These are phyloP conservation scores for Rhingia campestris DNA, from an alignment of 2,888 invertebrate species.

Conservation along the genomic window DNA sequence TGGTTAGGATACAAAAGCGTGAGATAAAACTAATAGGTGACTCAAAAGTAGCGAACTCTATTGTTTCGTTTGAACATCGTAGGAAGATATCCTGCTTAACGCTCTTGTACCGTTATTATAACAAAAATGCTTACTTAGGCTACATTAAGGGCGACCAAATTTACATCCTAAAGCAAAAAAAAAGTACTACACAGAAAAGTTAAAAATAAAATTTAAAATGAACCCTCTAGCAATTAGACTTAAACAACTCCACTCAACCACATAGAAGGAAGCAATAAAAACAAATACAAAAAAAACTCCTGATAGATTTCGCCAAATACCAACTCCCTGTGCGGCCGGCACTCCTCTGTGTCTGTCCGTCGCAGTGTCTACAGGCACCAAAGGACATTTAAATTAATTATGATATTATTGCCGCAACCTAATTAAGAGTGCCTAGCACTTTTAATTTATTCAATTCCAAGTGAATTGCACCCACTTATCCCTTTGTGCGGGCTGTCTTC, in stretches of 20 bases:
- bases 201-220: background rate
- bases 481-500: constrained; percentile 33
- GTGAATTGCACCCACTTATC: constrained; percentile 71
- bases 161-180: no score
- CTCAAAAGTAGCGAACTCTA: no score
- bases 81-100: no score
- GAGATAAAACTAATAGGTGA: no score
- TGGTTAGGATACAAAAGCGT: no score
- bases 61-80: no score
- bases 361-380: constrained; percentile 56
- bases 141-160: no score
- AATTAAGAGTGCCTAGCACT: constrained; percentile 62
- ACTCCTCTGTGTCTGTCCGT: background rate
- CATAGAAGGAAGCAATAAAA: constrained; percentile 49
- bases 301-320: constrained; percentile 39
- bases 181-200: no score
- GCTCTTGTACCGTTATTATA: no score
- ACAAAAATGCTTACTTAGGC: no score
- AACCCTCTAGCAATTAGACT: constrained; percentile 50
- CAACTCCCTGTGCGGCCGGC: constrained; percentile 40
- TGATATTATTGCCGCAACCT: constrained; percentile 71
- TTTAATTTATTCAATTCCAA: constrained; percentile 70
- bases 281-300: constrained; percentile 27
- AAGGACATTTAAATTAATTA: constrained; percentile 73
- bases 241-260: constrained; percentile 37